Percentiles rank a stretch among this genome's conserved stretches.
Evolutionary conservation across 1,140 invertebrate genomes (phyloP).

Genomic region (Rhagoletis pomonella): DNA sequence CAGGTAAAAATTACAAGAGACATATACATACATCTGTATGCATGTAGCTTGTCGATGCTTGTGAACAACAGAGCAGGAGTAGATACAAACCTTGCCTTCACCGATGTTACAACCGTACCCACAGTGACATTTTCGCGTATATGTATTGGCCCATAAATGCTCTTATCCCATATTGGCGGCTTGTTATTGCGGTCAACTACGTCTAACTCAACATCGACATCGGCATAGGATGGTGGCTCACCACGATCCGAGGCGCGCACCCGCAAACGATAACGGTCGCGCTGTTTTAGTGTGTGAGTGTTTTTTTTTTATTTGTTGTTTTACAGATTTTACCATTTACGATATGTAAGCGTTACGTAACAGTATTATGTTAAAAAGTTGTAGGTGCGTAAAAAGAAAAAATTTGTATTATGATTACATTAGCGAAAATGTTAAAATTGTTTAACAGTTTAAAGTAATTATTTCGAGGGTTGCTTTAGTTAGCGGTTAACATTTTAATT

Average conservation of each 20-base stretch:
- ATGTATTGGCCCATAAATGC: conserved; percentile 95
- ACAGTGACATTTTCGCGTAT: conserved; percentile 98
- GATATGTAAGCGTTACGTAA: background rate
- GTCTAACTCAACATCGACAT: conserved; percentile 97
- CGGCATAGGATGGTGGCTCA: conserved; percentile 88
- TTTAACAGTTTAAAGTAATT: conserved; percentile 8
- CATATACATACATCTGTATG: too few species aligned
- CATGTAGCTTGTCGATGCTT: conserved; percentile 43
- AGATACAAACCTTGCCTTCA: conserved; percentile 97
- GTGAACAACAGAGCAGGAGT: background rate
- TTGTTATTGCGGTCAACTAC: conserved; percentile 98
- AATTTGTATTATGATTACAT: background rate
- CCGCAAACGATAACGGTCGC: conserved; percentile 94
- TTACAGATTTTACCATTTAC: background rate
- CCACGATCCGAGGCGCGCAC: conserved; percentile 95
- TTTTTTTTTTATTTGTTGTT: background rate
- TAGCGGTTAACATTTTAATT: background rate
- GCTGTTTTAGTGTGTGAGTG: conserved; percentile 78
- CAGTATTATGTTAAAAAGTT: background rate
- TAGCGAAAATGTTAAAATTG: conserved; percentile 27
- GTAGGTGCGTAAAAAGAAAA: conserved; percentile 38
- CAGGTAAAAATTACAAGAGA: background rate
- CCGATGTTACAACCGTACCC: conserved; percentile 96
- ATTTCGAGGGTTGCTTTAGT: background rate
- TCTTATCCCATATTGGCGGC: conserved; percentile 95